phyloP scores from a whole-genome alignment of 2,888 invertebrate genomes.

The Hypercompe scribonia region DNA sequence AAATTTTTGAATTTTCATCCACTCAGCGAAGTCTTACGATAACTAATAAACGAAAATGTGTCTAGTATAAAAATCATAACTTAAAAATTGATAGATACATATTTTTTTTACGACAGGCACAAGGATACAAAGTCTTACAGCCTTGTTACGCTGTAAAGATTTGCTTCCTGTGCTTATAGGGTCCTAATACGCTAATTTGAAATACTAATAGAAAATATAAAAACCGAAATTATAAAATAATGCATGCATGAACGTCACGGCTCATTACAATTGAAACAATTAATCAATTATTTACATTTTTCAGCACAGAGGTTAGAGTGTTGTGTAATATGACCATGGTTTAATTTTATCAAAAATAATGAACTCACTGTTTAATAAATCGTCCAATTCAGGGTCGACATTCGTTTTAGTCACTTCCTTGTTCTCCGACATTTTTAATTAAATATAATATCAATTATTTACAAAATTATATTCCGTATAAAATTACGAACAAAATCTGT shows the following conservation, averaged over 20 bases:
- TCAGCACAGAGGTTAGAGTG: slow-evolving; percentile 58
- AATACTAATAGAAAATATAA: not conserved
- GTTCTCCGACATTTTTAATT: slow-evolving; percentile 75
- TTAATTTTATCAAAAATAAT: slow-evolving; percentile 34
- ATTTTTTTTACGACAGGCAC: not conserved
- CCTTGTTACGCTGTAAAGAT: not conserved
- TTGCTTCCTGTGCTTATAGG: not conserved
- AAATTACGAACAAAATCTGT: slow-evolving; percentile 37
- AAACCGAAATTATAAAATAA: not conserved
- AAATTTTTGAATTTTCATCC: too few relatives aligned
- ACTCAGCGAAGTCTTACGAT: too few relatives aligned
- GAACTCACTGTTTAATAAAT: slow-evolving; percentile 91
- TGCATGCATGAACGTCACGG: not conserved
- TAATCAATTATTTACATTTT: slow-evolving; percentile 42
- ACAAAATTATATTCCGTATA: slow-evolving; percentile 38
- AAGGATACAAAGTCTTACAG: not conserved
- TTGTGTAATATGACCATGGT: slow-evolving; percentile 65
- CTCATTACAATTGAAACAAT: slow-evolving; percentile 29
- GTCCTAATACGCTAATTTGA: not conserved
- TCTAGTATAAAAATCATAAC: not conserved
- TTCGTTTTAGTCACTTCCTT: slow-evolving; percentile 73
- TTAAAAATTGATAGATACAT: not conserved
- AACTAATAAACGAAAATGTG: too few relatives aligned
- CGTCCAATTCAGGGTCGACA: slow-evolving; percentile 90
- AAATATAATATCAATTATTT: slow-evolving; percentile 29